Evolutionary conservation across 2,113 vertebrate genomes (phyloP), one percentile per base, ranked within the genome.

Genomic region (Pionites leucogaster): DNA sequence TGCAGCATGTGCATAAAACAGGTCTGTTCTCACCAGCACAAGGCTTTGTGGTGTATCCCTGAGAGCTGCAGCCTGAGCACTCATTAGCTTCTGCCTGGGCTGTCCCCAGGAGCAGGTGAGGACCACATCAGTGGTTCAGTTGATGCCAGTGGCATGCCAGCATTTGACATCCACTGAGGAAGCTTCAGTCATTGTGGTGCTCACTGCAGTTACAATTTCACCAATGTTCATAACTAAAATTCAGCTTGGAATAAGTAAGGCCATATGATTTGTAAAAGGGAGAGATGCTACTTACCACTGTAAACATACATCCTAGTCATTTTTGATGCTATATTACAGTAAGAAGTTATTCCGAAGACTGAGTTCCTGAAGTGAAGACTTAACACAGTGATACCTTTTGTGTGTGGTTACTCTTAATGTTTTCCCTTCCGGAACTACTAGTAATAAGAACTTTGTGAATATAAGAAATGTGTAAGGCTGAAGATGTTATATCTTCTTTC

Each of bases 101-200:
- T 46, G 33, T 60, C 35, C 24, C 29, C 28, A 53, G 72, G 41
- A 59, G 35, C 18, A 14, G 62, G 20, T 23, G 20, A 94, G 55
- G 62, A 68, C 33, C 59, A 15, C 3, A 1, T 31, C 55, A 70
- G 50, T 6, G 2, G 9, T 35, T 42, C 0, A 0, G 0, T 14
- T 39, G 31, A 49, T 49, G 50, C 22, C 50, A 28, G 44, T 33
- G 42, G 28, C 16, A 9, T 3, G 42, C 29, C n/a, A 64, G 59
- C 44, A 64, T 31, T 1, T 78, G 74, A 29, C 1, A 2, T n/a
- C 65, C 59, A 41, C 44, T 5, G 0, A 47, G 62, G 57, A 75
- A 64, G 17, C 33, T 41, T 60, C 23, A 19, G 65, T 67, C 57
- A 28, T 76, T 8, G 15, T 6, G 4, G 16, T n/a, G 74, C 69